Evolutionary conservation across 35 echinoderm and acorn worm genomes (phyloP).

Genomic region (Patiria miniata): DNA sequence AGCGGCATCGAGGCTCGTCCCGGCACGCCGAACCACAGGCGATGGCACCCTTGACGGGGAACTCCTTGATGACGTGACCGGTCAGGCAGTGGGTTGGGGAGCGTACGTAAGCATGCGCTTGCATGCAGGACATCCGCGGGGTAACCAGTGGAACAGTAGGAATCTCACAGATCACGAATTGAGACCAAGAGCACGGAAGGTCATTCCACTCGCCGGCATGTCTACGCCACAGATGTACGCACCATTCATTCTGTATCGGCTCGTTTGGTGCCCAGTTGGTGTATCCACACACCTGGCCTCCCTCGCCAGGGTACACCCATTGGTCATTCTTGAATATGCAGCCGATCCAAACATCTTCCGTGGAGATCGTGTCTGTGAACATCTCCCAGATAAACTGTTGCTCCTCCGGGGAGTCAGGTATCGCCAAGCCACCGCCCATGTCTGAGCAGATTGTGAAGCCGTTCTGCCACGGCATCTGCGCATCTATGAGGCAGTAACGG

Average conservation of each 20-base stretch:
- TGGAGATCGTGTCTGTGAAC: neutral
- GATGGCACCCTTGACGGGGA: neutral
- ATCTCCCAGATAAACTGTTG: constrained; percentile 9
- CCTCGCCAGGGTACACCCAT: neutral
- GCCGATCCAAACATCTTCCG: neutral
- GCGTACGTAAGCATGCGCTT: neutral
- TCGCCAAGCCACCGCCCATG: neutral
- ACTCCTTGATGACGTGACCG: constrained; percentile 10
- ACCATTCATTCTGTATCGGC: neutral
- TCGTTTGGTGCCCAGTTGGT: neutral
- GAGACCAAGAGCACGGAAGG: neutral
- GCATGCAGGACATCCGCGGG: neutral
- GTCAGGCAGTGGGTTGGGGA: neutral
- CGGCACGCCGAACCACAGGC: constrained; percentile 1
- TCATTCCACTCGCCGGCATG: neutral
- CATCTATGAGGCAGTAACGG: neutral
- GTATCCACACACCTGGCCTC: neutral
- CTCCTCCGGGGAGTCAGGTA: neutral
- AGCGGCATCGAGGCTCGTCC: neutral
- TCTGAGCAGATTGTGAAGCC: neutral
- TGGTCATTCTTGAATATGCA: neutral
- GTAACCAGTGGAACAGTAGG: neutral
- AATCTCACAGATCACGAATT: neutral
- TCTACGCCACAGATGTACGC: neutral
- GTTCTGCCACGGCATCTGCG: neutral